These are phyloP conservation scores for human (Homo sapiens) DNA, from an alignment of 2,113 vertebrate genomes.

Conservation along the genomic window GRCh38 chr7:14896001-14896500, in stretches of 20 bases:
- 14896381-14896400: neutral
- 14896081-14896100: neutral
- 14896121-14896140: neutral
- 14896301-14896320: neutral
- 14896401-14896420: neutral
- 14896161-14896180: neutral
- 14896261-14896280: neutral
- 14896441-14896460: neutral
- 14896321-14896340: neutral
- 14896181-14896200: neutral
- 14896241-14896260: neutral
- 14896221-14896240: neutral
- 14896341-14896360: neutral
- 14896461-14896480: neutral
- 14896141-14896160: neutral
- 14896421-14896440: neutral
- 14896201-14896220: neutral
- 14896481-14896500: neutral
- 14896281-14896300: neutral
- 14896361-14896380: neutral
- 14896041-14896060: neutral
- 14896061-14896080: neutral
- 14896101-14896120: neutral
- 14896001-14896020: constrained; percentile 42
- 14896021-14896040: neutral